These are phyloP conservation scores for Antennarius striatus DNA, from an alignment of 2,113 vertebrate genomes.

Conservation along the genomic window DNA sequence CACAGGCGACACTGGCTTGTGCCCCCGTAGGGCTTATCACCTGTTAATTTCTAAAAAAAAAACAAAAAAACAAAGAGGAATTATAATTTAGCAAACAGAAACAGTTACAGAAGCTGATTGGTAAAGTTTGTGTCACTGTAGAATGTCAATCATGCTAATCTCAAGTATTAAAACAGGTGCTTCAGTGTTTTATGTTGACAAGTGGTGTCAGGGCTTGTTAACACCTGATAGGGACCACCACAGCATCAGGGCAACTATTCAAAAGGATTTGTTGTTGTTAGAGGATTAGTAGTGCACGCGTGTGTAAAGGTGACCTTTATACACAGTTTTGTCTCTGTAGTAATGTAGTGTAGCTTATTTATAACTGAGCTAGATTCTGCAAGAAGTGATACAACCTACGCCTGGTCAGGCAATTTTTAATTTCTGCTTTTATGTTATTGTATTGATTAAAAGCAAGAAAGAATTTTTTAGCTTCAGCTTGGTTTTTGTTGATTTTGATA, in stretches of 20 bases:
- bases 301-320: constrained; percentile 79
- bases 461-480: too few relatives aligned
- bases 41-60: too few relatives aligned
- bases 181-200: background rate
- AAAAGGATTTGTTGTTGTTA: constrained; percentile 66
- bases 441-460: too few relatives aligned
- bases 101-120: too few relatives aligned
- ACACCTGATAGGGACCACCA: constrained; percentile 13
- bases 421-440: too few relatives aligned
- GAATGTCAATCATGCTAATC: too few relatives aligned
- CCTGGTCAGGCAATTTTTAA: too few relatives aligned
- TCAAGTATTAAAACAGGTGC: background rate
- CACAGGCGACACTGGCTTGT: too few relatives aligned
- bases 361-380: background rate
- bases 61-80: background rate
- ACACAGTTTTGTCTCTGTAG: constrained; percentile 59
- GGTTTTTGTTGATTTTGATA: too few relatives aligned
- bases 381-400: background rate
- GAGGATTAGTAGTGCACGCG: constrained; percentile 66
- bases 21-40: too few relatives aligned
- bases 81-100: too few relatives aligned
- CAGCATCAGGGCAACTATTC: constrained; percentile 27
- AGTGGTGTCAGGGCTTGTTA: constrained; percentile 12
- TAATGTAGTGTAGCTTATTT: constrained; percentile 16
- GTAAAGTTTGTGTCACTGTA: background rate